These are phyloP conservation scores for Montipora efflorescens DNA, from an alignment of 64 coral and sea anemone species.

Conservation along the genomic window DNA sequence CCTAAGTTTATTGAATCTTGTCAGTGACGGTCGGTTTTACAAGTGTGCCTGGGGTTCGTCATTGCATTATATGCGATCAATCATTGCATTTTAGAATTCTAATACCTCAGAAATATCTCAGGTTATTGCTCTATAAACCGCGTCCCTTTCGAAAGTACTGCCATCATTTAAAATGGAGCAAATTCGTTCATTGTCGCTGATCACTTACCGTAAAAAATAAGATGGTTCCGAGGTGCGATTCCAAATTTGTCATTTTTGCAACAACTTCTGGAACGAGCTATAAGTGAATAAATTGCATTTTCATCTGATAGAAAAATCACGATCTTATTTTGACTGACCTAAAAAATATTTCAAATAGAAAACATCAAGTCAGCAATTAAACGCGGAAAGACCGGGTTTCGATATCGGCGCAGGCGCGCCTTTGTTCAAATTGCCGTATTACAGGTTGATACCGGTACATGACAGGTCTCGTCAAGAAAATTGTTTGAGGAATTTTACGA, in stretches of 20 bases:
- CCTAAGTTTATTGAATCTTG: no score
- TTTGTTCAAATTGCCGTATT: not conserved
- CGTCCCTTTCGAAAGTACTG: not conserved
- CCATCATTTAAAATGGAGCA: no score
- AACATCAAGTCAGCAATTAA: not conserved
- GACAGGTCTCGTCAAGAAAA: conserved; percentile 5
- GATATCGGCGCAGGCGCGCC: not conserved
- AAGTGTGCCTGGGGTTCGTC: no score
- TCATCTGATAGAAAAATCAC: not conserved
- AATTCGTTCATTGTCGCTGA: not conserved
- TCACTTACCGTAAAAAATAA: not conserved
- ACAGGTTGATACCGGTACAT: conserved; percentile 29
- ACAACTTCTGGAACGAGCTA: not conserved
- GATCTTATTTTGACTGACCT: not conserved
- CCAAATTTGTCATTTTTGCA: not conserved
- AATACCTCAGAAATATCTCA: not conserved
- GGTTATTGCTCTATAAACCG: not conserved
- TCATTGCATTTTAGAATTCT: not conserved
- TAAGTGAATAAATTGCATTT: not conserved
- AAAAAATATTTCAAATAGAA: conserved; percentile 19
- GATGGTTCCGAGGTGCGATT: not conserved
- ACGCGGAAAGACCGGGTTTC: not conserved
- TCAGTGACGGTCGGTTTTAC: no score
- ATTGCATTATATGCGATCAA: no score
- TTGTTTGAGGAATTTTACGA: not conserved